These are phyloP conservation scores for Coleophora deauratella DNA, from an alignment of 2,888 invertebrate species.

Conservation along the genomic window DNA sequence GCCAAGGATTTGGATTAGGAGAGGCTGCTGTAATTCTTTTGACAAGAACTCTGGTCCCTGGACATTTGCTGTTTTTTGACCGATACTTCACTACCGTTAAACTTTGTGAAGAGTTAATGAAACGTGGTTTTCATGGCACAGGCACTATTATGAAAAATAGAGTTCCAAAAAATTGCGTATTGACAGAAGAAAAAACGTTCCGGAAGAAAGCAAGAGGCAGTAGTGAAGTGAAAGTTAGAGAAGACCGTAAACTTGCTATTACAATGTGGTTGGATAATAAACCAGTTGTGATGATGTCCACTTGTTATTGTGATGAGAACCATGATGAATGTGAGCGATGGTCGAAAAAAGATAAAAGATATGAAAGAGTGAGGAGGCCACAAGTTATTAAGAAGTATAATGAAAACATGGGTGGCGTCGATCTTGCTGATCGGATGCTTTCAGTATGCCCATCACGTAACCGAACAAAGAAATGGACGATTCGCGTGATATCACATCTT, in stretches of 20 bases:
- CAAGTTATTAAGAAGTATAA: slow-evolving; percentile 12
- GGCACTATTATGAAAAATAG: slow-evolving; percentile 12
- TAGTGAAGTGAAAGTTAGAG: slow-evolving; percentile 1
- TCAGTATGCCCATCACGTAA: slow-evolving; percentile 6
- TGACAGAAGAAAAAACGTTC: slow-evolving; percentile 6
- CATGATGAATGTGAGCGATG: slow-evolving; percentile 10
- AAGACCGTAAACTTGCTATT: slow-evolving; percentile 5
- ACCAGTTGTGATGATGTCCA: slow-evolving; percentile 7
- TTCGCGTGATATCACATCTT: slow-evolving; percentile 3
- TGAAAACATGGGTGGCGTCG: slow-evolving; percentile 12
- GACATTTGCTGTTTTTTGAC: slow-evolving; percentile 15
- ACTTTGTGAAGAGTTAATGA: slow-evolving; percentile 4
- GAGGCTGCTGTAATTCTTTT: slow-evolving; percentile 13
- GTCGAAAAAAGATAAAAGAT: slow-evolving; percentile 8
- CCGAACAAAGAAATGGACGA: slow-evolving; percentile 4
- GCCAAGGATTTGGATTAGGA: slow-evolving; percentile 9
- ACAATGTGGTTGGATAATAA: slow-evolving; percentile 12
- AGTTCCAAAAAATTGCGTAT: slow-evolving; percentile 6
- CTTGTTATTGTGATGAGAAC: neutral
- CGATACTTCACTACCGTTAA: slow-evolving; percentile 14
- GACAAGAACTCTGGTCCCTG: slow-evolving; percentile 11
- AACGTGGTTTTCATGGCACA: slow-evolving; percentile 6
- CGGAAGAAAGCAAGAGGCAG: slow-evolving; percentile 5
- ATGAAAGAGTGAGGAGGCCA: slow-evolving; percentile 10
- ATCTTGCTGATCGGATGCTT: slow-evolving; percentile 11